Conservation (phyloP, 2,888 invertebrate species). For the Parasteatoda lunata region DNA sequence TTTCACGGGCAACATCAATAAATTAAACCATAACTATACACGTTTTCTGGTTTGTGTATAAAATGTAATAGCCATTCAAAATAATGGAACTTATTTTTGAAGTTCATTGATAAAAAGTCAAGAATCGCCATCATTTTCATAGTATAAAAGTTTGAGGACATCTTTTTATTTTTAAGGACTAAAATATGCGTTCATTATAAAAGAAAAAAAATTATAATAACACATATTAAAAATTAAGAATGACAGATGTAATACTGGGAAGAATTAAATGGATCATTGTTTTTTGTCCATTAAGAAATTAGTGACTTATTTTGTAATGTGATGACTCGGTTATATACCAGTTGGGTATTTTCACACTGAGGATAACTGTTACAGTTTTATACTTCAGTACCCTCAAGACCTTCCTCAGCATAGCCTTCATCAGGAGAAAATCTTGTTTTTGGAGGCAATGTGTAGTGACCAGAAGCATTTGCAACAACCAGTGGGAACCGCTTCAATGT, state of each 20-base stretch:
- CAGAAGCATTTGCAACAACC: slow-evolving; percentile 68
- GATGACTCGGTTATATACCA: too few species aligned
- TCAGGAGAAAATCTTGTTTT: slow-evolving; percentile 85
- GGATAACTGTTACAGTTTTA: slow-evolving; percentile 26
- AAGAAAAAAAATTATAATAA: slow-evolving; percentile 30
- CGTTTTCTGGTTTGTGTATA: slow-evolving; percentile 30
- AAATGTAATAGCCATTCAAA: slow-evolving; percentile 30
- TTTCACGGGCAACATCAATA: slow-evolving; percentile 48
- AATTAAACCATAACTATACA: slow-evolving; percentile 45
- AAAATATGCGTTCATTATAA: slow-evolving; percentile 42
- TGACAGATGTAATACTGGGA: slow-evolving; percentile 55
- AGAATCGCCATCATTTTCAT: slow-evolving; percentile 17
- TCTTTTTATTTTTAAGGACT: slow-evolving; percentile 19
- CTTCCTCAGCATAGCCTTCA: slow-evolving; percentile 81
- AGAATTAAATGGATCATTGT: slow-evolving; percentile 14
- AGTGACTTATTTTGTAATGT: too few species aligned
- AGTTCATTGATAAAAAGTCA: slow-evolving; percentile 26
- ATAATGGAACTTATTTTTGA: slow-evolving; percentile 30
- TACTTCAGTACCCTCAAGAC: slow-evolving; percentile 71
- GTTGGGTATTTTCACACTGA: slow-evolving; percentile 4
- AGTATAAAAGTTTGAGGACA: slow-evolving; percentile 44
- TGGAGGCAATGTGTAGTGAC: slow-evolving; percentile 77
- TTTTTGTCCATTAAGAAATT: slow-evolving; percentile 13
- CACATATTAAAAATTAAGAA: slow-evolving; percentile 23
- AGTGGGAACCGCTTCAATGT: slow-evolving; percentile 56